Evolutionary conservation across 2,113 vertebrate genomes (phyloP).

Genomic region (Paramormyrops kingsleyae): DNA sequence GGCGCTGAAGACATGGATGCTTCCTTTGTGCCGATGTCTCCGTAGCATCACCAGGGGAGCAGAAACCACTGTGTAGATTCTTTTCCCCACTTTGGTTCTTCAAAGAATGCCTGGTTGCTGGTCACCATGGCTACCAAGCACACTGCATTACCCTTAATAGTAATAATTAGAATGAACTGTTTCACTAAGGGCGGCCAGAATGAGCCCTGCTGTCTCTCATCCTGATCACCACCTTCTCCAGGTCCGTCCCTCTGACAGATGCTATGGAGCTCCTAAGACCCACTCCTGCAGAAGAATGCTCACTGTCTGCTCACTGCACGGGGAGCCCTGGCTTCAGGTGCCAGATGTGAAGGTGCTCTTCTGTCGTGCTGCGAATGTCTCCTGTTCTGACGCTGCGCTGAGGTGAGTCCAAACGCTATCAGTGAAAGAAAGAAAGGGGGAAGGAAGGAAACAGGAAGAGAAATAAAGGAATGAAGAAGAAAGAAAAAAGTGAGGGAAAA

Average conservation of each 20-base stretch:
- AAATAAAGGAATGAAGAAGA: background rate
- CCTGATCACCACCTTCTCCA: background rate
- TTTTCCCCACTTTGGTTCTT: background rate
- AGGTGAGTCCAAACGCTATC: background rate
- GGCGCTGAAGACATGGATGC: background rate
- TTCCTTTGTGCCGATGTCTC: background rate
- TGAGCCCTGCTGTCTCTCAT: background rate
- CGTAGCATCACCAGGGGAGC: background rate
- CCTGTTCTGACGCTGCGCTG: background rate
- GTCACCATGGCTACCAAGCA: constrained; percentile 16
- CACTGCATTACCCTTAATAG: background rate
- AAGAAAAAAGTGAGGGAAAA: background rate
- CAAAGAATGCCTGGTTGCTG: background rate
- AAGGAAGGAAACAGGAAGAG: background rate
- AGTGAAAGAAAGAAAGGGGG: background rate
- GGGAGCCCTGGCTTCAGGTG: background rate
- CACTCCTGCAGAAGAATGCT: background rate
- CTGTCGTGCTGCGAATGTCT: background rate
- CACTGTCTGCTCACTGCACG: background rate
- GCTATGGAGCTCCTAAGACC: background rate
- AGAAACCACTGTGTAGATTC: background rate
- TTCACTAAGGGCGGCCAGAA: background rate
- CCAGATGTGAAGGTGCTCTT: background rate
- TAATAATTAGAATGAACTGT: background rate
- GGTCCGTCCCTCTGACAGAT: background rate